Evolutionary conservation across 2,797 vertebrate genomes (phyloP).

Genomic region (Decapterus maruadsi): DNA sequence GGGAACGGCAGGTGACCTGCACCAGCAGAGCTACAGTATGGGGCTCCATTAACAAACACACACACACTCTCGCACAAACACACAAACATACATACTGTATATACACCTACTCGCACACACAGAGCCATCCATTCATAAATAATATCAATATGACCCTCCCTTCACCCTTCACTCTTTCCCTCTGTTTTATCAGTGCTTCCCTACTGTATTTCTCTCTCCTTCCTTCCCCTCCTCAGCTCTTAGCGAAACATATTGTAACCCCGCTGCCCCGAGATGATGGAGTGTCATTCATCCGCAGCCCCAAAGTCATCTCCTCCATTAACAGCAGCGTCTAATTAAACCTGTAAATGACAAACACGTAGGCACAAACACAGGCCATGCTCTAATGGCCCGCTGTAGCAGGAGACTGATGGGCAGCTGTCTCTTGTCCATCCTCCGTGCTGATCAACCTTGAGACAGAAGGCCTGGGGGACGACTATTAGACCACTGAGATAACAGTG

Average conservation of each 20-base stretch:
- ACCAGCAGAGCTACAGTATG: constrained; percentile 72
- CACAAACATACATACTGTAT: constrained; percentile 2
- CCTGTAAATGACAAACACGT: constrained; percentile 77
- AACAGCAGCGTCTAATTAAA: constrained; percentile 80
- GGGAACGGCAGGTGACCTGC: constrained; percentile 81
- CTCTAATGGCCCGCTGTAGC: constrained; percentile 74
- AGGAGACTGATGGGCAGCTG: constrained; percentile 85
- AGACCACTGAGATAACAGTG: constrained; percentile 57
- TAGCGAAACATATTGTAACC: constrained; percentile 71
- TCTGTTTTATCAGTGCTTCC: constrained; percentile 46
- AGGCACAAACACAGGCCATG: constrained; percentile 73
- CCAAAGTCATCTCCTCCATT: constrained; percentile 82
- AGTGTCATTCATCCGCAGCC: constrained; percentile 70
- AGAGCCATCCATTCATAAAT: constrained; percentile 81
- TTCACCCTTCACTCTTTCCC: constrained; percentile 64
- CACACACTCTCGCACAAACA: constrained; percentile 38
- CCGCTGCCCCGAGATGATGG: constrained; percentile 58
- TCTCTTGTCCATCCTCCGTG: constrained; percentile 73
- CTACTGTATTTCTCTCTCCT: constrained; percentile 36
- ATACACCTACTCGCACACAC: constrained; percentile 59
- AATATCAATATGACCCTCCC: constrained; percentile 76
- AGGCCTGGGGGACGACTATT: constrained; percentile 54
- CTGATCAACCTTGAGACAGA: constrained; percentile 80
- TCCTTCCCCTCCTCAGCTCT: constrained; percentile 57
- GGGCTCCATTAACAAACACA: constrained; percentile 74